Conservation (phyloP, 2,797 vertebrate species). For the Clarias laeviceps region DNA sequence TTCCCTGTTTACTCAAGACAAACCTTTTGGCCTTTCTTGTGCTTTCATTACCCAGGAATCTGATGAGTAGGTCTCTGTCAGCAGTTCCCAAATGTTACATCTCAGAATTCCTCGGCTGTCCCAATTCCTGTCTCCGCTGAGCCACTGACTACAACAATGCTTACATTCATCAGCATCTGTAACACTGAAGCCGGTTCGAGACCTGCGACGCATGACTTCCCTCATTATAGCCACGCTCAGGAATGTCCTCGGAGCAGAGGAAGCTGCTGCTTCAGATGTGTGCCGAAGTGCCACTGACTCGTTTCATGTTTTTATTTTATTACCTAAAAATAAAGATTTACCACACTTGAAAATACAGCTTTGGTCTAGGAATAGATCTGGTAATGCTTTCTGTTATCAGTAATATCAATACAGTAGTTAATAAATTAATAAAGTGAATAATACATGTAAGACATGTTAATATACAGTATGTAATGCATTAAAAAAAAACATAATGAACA, state of each 20-base stretch:
- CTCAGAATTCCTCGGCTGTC: background rate
- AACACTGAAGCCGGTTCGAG: constrained; percentile 2
- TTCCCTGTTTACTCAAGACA: background rate
- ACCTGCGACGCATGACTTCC: constrained; percentile 1
- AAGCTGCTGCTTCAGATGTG: background rate
- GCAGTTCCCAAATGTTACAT: background rate
- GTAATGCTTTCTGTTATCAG: background rate
- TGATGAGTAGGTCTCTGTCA: background rate
- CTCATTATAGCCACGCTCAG: background rate
- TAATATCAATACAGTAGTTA: background rate
- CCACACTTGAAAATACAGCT: background rate
- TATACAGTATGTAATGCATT: no score
- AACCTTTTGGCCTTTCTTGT: background rate
- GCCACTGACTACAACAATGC: constrained; percentile 7
- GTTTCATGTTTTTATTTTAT: background rate
- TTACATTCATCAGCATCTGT: constrained; percentile 23
- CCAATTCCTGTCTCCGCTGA: background rate
- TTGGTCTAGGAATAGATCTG: background rate
- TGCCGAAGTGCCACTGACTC: background rate
- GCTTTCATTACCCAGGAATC: constrained; percentile 1
- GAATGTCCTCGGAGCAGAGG: constrained; percentile 1
- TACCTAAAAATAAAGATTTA: background rate
- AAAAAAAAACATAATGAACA: background rate
- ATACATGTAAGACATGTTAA: background rate
- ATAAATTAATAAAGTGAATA: background rate